phyloP scores from a whole-genome alignment of 2,797 vertebrate species.

The Schizothorax lantsangensis region DNA sequence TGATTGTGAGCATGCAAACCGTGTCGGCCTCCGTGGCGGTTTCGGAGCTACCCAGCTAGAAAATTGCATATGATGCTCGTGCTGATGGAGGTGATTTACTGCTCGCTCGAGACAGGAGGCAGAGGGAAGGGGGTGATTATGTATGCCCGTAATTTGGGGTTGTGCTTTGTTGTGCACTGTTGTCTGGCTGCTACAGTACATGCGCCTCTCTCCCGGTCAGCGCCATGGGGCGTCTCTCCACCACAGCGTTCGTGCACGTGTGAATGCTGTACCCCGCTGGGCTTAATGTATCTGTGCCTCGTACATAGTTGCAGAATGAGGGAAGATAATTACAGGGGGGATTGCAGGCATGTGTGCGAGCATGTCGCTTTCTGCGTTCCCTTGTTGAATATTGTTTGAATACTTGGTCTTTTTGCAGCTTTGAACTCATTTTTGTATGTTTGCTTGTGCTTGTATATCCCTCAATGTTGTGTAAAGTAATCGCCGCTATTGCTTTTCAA shows the following conservation, averaged over 20 bases:
- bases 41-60: constrained; percentile 79
- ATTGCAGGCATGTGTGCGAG: constrained; percentile 8
- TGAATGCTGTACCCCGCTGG: constrained; percentile 26
- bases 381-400: not conserved
- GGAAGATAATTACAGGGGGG: constrained; percentile 44
- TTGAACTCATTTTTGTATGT: not conserved
- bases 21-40: constrained; percentile 32
- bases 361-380: not conserved
- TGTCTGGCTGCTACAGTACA: constrained; percentile 44
- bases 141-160: constrained; percentile 56
- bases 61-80: constrained; percentile 76
- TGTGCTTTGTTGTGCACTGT: constrained; percentile 51
- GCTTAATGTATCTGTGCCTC: constrained; percentile 39
- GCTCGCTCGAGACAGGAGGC: constrained; percentile 33
- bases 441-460: not conserved
- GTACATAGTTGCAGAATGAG: constrained; percentile 30
- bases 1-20: constrained; percentile 51
- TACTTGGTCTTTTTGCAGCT: constrained; percentile 18
- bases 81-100: constrained; percentile 56
- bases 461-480: not conserved
- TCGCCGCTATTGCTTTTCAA: not conserved
- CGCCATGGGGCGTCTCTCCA: constrained; percentile 39
- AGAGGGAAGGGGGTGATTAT: constrained; percentile 51
- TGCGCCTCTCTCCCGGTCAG: constrained; percentile 44
- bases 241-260: constrained; percentile 9